phyloP scores from a whole-genome alignment of 2,888 invertebrate species.

The Andrena bicolor region DNA sequence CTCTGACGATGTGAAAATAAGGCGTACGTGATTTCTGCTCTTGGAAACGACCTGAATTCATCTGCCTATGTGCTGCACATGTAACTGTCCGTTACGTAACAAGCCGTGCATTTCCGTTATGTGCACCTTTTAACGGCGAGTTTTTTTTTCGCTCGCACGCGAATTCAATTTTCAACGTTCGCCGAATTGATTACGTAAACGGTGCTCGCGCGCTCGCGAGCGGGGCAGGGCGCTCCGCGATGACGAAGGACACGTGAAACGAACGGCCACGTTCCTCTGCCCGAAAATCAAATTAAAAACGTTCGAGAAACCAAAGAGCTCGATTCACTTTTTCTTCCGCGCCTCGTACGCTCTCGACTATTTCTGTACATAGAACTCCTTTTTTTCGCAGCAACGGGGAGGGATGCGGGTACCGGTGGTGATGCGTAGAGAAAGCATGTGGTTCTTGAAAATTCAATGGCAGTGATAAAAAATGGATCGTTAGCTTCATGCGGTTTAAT shows the following conservation, averaged over 20 bases:
- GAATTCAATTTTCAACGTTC: slow-evolving; percentile 34
- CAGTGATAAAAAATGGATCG: slow-evolving; percentile 67
- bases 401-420: slow-evolving; percentile 17
- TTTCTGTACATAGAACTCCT: slow-evolving; percentile 28
- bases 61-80: slow-evolving; percentile 7
- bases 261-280: slow-evolving; percentile 22
- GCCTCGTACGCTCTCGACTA: not conserved
- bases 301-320: slow-evolving; percentile 14
- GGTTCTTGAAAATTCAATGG: slow-evolving; percentile 61
- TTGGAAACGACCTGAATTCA: slow-evolving; percentile 40
- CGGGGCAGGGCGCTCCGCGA: slow-evolving; percentile 22
- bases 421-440: slow-evolving; percentile 39
- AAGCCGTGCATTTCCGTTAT: slow-evolving; percentile 28
- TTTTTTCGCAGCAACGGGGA: slow-evolving; percentile 14
- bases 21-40: slow-evolving; percentile 17
- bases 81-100: slow-evolving; percentile 46
- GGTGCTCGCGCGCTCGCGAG: slow-evolving; percentile 32
- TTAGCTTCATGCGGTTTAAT: slow-evolving; percentile 54
- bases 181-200: slow-evolving; percentile 43
- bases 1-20: slow-evolving; percentile 24
- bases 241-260: slow-evolving; percentile 8
- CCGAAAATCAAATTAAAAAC: slow-evolving; percentile 28
- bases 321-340: not conserved
- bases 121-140: slow-evolving; percentile 29
- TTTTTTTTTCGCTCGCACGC: slow-evolving; percentile 21